Base-by-base conservation (phyloP, 2,113 vertebrate genomes). In the Prinia subflava region DNA sequence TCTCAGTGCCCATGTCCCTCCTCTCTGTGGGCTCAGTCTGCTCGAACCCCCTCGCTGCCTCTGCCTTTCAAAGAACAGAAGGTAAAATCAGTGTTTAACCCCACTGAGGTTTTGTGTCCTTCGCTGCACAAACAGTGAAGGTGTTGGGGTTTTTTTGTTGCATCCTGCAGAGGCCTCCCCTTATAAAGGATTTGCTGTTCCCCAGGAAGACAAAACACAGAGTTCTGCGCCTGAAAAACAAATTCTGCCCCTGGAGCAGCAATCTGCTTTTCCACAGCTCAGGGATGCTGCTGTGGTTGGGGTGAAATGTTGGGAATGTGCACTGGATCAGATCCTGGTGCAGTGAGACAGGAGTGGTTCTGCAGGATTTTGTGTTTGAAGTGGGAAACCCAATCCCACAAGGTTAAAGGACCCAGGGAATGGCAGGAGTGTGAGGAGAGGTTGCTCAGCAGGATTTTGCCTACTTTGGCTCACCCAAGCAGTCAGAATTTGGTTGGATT, bases 401-500 rank as follows among this genome's bases (percentile, higher is more conserved):
- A 23, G 31, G 33, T 1, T 13, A 39, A 18, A 55, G 81, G 71
- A 63, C n/a, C 62, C 49, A 8, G 1, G 10, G 53, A 8, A 31
- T 2, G 25, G 60, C 75, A 90, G 83, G 23, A 86, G 23, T 25
- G 11, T 0, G 5, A 22, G 80, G 27, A 65, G 35, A 18, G 15
- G 9, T 33, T 60, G 49, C 21, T 52, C 33, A 11, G 63, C 56
- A n/a, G 31, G 25, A 67, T 20, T 37, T 33, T 76, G 24, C 49
- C 67, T 7, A 1, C 25, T 27, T 44, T 3, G 6, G 7, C 27
- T 52, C 55, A 55, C 19, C 33, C 63, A 68, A 37, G 41, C 46
- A 33, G 3, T 3, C 0, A 0, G n/a, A 53, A 35, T 64, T 76
- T 33, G 33, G 6, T n/a, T 65, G 59, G 19, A 37, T 24, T 46